Conservation (phyloP, 1,140 invertebrate species). For the Aphaenogaster floridana region DNA sequence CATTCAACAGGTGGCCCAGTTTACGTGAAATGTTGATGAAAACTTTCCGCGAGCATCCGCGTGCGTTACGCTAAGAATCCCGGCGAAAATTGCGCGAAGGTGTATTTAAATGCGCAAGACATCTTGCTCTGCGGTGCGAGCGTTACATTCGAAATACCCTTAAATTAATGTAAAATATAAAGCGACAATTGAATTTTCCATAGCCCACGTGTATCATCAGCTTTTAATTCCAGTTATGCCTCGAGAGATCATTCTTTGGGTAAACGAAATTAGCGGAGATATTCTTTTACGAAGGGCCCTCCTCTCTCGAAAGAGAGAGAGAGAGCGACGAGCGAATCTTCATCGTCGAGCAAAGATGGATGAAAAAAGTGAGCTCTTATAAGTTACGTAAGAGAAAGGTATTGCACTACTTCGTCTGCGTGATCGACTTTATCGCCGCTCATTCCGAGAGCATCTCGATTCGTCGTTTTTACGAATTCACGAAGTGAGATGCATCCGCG, state of each 20-base stretch:
- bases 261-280: background rate
- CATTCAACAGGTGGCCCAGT: slow-evolving; percentile 81
- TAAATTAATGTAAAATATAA: slow-evolving; percentile 10
- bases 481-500: slow-evolving; percentile 33
- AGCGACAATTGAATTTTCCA: background rate
- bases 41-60: slow-evolving; percentile 65
- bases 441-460: slow-evolving; percentile 32
- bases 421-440: slow-evolving; percentile 40
- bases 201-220: background rate
- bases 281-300: background rate
- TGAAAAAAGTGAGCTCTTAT: slow-evolving; percentile 40
- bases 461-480: slow-evolving; percentile 48
- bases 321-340: background rate
- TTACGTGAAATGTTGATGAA: slow-evolving; percentile 78
- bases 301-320: background rate
- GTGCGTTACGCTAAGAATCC: slow-evolving; percentile 47
- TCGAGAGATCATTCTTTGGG: background rate
- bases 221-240: background rate
- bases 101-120: slow-evolving; percentile 14
- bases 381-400: slow-evolving; percentile 25
- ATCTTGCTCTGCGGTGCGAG: background rate
- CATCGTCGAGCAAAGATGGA: slow-evolving; percentile 14
- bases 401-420: slow-evolving; percentile 41
- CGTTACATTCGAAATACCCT: background rate
- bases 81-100: slow-evolving; percentile 23